phyloP scores from a whole-genome alignment of 92 coral and sea anemone genomes.

The Porites divaricata region DNA sequence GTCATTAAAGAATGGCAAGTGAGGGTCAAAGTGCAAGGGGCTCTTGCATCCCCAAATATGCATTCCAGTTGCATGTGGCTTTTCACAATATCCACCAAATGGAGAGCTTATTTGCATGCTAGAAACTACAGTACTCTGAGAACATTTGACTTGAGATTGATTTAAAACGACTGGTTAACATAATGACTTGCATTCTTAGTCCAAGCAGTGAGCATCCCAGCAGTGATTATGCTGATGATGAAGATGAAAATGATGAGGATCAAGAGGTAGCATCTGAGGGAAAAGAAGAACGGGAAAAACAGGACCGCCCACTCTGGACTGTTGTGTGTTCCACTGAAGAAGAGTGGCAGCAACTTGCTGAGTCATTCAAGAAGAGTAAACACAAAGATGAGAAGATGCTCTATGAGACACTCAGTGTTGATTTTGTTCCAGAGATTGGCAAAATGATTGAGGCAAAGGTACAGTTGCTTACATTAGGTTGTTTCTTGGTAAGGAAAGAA shows the following conservation, averaged over 20 bases:
- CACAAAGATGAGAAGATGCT: conserved; percentile 92
- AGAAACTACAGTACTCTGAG: too few relatives aligned
- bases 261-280: conserved; percentile 51
- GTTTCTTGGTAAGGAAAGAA: too few relatives aligned
- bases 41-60: too few relatives aligned
- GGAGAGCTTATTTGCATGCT: too few relatives aligned
- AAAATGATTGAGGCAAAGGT: conserved; percentile 97
- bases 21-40: too few relatives aligned
- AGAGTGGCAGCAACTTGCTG: conserved; percentile 94
- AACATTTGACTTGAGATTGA: too few relatives aligned
- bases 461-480: neutral
- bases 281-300: conserved; percentile 54
- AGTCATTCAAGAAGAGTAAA: conserved; percentile 85
- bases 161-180: neutral
- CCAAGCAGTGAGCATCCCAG: conserved; percentile 76
- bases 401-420: conserved; percentile 90
- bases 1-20: too few relatives aligned
- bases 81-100: too few relatives aligned
- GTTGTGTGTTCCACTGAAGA: conserved; percentile 83
- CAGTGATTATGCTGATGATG: conserved; percentile 60
- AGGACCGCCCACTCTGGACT: conserved; percentile 68
- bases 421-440: conserved; percentile 95
- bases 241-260: conserved; percentile 58
- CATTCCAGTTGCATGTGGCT: too few relatives aligned
- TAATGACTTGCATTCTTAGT: neutral